A percentile compares a stretch with the other conserved stretches of the same genome.
Conservation (phyloP, 2,797 vertebrate genomes). For the Coregonus suidteri region DNA sequence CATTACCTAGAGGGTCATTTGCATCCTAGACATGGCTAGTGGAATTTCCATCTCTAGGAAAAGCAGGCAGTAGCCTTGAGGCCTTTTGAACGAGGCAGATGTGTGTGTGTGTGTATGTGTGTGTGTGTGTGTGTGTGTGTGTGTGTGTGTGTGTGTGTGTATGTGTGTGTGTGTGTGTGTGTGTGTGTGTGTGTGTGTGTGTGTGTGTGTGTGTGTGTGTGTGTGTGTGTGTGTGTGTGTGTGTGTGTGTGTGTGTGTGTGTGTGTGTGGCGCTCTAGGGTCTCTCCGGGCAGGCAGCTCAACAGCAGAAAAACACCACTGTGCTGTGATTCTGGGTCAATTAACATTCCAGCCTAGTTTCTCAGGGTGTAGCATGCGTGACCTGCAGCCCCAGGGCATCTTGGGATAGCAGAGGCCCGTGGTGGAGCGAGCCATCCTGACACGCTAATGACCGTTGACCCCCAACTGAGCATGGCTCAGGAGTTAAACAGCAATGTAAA, state of each 20-base stretch:
- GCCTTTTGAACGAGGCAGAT: conserved; percentile 8
- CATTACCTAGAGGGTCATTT: conserved; percentile 44
- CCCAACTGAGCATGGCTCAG: conserved; percentile 18
- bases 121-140: neutral
- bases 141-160: no score
- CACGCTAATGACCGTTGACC: conserved; percentile 32
- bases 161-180: neutral
- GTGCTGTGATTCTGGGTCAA: conserved; percentile 46
- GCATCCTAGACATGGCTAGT: conserved; percentile 36
- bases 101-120: neutral
- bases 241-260: neutral
- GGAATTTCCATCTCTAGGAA: no score
- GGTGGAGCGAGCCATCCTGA: conserved; percentile 23
- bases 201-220: no score
- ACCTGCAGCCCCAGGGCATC: conserved; percentile 37
- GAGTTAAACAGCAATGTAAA: conserved; percentile 5
- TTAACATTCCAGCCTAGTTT: conserved; percentile 62
- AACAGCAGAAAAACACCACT: no score
- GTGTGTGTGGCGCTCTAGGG: no score
- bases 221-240: no score
- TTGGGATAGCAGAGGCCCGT: conserved; percentile 49
- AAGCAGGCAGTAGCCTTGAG: conserved; percentile 24
- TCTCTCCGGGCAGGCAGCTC: neutral
- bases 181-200: no score
- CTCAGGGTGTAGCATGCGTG: conserved; percentile 25